Base-by-base conservation (phyloP, 2,888 invertebrate genomes). In the Mimas tiliae region DNA sequence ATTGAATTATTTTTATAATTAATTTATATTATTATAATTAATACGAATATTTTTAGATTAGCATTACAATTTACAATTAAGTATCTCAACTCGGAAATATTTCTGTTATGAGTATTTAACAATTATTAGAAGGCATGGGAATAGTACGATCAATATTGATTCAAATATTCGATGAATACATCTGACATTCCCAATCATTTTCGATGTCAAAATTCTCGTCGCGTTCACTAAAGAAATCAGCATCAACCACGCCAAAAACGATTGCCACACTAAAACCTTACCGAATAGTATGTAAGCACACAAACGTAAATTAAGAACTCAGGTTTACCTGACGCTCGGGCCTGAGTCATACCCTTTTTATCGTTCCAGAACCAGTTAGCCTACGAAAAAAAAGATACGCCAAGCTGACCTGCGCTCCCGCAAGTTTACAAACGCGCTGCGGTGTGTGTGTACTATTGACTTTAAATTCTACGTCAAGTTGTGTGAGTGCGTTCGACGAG, bases 311-410 rank as follows among this genome's bases (percentile, higher is more conserved):
- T 34, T 66, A 63, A 48, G 50, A 45, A 27, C 19, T 66, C 63
- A 34, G 62, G 52, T 63, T 62, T 66, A 63, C 63, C 66, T 66
- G 65, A 62, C 50, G 53, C 77, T 82, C 91, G 89, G 91, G 80
- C 76, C 84, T 93, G 91, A 93, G 80, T 91, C 91, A 92, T 86
- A 75, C 82, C 72, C 85, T 85, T 88, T 87, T 89, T 87, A 86
- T 86, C 82, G 83, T 78, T 80, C 83, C 80, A 81, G 81, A 88
- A 93, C 93, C 90, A 84, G 92, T 93, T 90, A 75, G 70, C 68
- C 38, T 72, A 78, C 73, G 88, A 85, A 89, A 85, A 89, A 86
- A 87, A 86, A 80, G 82, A 87, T 84, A 84, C 85, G 80, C 81
- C 78, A 77, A 77, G 83, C 79, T 90, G 91, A 91, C 90, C 92